Base-by-base conservation (phyloP, 2,113 vertebrate genomes). In the Callithrix jacchus region DNA sequence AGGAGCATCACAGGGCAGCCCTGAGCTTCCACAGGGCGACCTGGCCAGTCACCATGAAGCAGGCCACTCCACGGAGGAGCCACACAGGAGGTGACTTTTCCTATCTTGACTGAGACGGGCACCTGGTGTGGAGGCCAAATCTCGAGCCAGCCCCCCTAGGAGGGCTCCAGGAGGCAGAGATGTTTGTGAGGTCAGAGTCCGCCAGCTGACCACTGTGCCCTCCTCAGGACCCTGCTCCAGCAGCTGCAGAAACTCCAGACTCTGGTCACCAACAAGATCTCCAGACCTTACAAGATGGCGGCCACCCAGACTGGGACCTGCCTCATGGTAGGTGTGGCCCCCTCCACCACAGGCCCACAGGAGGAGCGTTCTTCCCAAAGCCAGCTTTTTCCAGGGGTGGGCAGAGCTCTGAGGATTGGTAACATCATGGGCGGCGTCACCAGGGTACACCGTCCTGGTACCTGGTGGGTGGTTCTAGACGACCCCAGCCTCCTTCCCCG, bases 231-330 rank as follows among this genome's bases (percentile, higher is more conserved):
- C 98, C 98, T 99, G 87, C 98, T 99, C 37, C 99, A 99, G 98
- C 99, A 99, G 98, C 98, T 99, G 97, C 99, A 99, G 98, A 99
- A 99, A 94, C 99, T 99, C 84, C 99, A 99, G 98, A 98, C 99
- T 91, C 96, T 99, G 96, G 99, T 99, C 91, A 98, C 99, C 95
- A 99, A 98, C 94, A 99, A 99, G 98, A 98, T 99, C 97, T 98
- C 99, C 96, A 98, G 99, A 90, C 99, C 99, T 88, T 99, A 99
- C 98, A 99, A 99, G 98, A 99, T 99, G 98, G 99, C 99, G 20
- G 99, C 99, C 71, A 99, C 99, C 0, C 99, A 99, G 97, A 99
- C 99, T 0, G 99, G 99, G 91, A 99, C 99, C 93, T 99, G 99
- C 97, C 98, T 99, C 70, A 99, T 99, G 99, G 99, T 99, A 99